Base-by-base conservation (phyloP, 92 coral and sea anemone species). In the Porites lobata region DNA sequence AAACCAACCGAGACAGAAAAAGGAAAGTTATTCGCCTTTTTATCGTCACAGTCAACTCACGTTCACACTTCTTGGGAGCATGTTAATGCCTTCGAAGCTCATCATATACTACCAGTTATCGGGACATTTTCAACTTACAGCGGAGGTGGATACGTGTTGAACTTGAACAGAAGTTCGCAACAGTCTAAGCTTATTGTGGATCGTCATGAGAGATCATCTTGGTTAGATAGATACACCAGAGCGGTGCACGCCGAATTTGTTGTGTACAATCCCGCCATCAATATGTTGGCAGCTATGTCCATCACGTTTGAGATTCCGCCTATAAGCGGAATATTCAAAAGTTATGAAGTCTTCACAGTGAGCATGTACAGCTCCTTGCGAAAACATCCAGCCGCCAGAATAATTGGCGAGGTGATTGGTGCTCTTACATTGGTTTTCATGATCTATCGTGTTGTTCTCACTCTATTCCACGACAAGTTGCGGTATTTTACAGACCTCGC, bases 81-180 rank as follows among this genome's bases (percentile, higher is more conserved):
- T 50, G 73, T 69, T 50, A 70, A 63, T 50, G 77, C 90, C 18
- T 76, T 75, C 12, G 72, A 86, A 29, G 90, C 93, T 15, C 88
- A 85, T 61, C 95, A 92, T 64, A 65, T 73, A 18, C 81, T 84
- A 58, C 87, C 85, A 75, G 73, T 85, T 81, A 85, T 80, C 65
- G 95, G 91, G 47, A 86, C 47, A 52, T 75, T 85, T 65, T 11
- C 93, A 47, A 84, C 86, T 12, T 94, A 94, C 85, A 77, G 81
- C 50, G 95, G 95, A 59, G 95, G 95, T 9, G 95, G 95, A 14
- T 92, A 75, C 72, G 77, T 79, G 38, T 82, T 91, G 54, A 72
- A 76, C 32, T 71, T 92, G 4, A 84, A 74, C 64, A 69, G 64
- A 18, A 77, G 69, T 71, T 32, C 65, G 11, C 79, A 83, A 24